Conservation (phyloP, 1,140 invertebrate species). For the Leguminivora glycinivorella region DNA sequence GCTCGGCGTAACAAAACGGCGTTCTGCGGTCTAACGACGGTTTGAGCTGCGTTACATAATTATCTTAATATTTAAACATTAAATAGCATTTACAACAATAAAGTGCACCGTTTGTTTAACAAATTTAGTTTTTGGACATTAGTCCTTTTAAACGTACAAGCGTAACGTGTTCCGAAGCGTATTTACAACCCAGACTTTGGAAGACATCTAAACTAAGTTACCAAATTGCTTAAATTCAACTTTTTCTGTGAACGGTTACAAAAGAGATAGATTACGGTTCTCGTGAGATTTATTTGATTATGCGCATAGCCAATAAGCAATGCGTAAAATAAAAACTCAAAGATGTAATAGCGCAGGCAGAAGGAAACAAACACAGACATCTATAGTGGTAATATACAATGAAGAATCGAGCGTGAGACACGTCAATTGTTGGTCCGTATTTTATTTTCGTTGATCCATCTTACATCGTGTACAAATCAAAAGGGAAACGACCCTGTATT, state of each 20-base stretch:
- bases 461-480: no score
- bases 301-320: no score
- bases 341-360: neutral
- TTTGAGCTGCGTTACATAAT: neutral
- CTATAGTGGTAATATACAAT: slow-evolving; percentile 6
- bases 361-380: neutral
- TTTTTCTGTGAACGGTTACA: no score
- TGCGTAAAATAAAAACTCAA: no score
- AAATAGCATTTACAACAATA: neutral
- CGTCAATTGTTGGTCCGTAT: neutral
- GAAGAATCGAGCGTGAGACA: neutral
- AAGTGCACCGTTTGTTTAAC: neutral
- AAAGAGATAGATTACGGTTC: no score
- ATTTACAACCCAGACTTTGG: neutral
- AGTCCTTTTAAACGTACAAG: neutral
- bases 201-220: neutral
- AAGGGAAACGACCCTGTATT: neutral
- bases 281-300: no score
- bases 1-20: neutral
- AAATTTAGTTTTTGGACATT: neutral
- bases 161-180: neutral
- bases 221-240: neutral
- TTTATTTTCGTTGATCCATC: no score
- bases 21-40: neutral
- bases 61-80: neutral